Evolutionary conservation across 2,888 invertebrate genomes (phyloP), one percentile per base, ranked within the genome.

Genomic region (Chesias legatella): DNA sequence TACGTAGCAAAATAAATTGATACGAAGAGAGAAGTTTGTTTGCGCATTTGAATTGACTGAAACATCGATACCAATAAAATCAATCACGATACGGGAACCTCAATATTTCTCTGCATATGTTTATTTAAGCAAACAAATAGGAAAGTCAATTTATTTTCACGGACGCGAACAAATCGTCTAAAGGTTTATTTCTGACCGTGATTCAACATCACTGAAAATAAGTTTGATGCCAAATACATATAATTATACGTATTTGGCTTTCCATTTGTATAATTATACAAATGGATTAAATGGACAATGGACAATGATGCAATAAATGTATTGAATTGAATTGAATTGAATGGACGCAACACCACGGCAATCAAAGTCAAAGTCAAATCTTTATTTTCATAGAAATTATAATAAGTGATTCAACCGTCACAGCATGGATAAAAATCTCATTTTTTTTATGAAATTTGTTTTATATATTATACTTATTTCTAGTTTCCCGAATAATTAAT

Each of bases 21-120:
- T 40, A 26, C 25, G 28, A 25, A n/a, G 33, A 33, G 26, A 30
- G 7, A 33, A 11, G 29, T 26, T 33, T 43, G 36, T 49, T 44
- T 40, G 36, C 13, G 32, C 13, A 25, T 28, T 27, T 36, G 30
- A 26, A 33, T 25, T 11, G 29, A 33, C 29, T 34, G 25, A 41
- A 41, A 34, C 33, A 35, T 11, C 36, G 17, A 17, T 10, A 42
- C 28, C 30, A 43, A 48, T 43, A 43, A 42, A 42, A 44, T 36
- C 30, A 45, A 37, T 40, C 33, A 40, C 8, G 23, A 43, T 35
- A 34, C 17, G 17, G 26, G 21, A 41, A 34, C 34, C 34, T 25
- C 25, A 3, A 22, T 34, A 26, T 26, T 33, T 33, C 10, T 33
- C 8, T 33, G 20, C 10, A 20, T 9, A 13, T 39, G 28, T 33